phyloP scores from a whole-genome alignment of 2,113 vertebrate genomes.

The Laterallus jamaicensis region DNA sequence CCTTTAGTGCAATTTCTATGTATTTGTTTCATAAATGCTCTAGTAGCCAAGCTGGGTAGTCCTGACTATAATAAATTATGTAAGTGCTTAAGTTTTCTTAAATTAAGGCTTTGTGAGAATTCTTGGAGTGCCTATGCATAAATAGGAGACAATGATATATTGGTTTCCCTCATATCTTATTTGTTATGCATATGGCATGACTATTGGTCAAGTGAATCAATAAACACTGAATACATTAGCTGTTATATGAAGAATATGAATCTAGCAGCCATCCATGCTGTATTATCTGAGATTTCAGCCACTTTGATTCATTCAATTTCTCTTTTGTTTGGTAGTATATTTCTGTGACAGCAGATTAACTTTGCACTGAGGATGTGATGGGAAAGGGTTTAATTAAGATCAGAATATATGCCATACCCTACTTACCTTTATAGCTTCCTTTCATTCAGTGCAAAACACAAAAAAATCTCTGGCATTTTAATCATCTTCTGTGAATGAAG shows the following conservation, averaged over 20 bases:
- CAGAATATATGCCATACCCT: not conserved
- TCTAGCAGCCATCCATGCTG: not conserved
- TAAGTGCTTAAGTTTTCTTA: not conserved
- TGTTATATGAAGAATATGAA: not conserved
- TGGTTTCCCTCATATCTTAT: not conserved
- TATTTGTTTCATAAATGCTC: not conserved
- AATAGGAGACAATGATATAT: not conserved
- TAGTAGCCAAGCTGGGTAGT: not conserved
- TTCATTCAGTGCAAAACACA: not conserved
- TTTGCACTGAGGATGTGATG: not conserved
- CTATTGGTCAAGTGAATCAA: constrained; percentile 21
- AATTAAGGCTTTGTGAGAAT: not conserved
- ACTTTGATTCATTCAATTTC: not conserved
- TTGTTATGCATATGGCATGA: not conserved
- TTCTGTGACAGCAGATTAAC: not conserved
- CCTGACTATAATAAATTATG: not conserved
- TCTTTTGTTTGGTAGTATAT: not conserved
- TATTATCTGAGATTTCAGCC: not conserved
- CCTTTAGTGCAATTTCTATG: not conserved
- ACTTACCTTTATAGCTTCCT: not conserved
- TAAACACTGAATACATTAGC: constrained; percentile 9
- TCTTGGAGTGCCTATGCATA: not conserved
- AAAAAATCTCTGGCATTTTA: not conserved
- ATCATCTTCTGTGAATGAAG: not conserved
- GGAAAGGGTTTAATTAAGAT: not conserved